Percentiles rank a stretch among this genome's conserved stretches.
These are phyloP conservation scores for Tipula confusa DNA, from an alignment of 2,888 invertebrate genomes.

Conservation along the genomic window DNA sequence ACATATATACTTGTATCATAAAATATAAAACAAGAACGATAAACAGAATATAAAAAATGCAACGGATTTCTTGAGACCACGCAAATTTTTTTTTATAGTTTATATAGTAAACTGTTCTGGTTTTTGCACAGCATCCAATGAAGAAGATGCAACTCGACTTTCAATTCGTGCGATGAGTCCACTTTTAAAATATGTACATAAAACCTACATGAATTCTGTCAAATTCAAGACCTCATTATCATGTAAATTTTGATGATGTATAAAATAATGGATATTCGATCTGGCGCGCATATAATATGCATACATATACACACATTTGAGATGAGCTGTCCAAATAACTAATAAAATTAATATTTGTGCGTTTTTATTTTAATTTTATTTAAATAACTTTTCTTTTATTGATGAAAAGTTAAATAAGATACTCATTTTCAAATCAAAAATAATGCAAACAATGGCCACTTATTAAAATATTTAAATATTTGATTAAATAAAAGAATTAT, in stretches of 20 bases:
- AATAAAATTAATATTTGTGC: neutral
- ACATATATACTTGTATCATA: too few relatives aligned
- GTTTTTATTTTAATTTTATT: neutral
- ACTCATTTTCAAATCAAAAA: neutral
- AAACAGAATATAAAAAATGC: neutral
- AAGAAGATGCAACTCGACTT: neutral
- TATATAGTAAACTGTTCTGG: neutral
- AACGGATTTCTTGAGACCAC: neutral
- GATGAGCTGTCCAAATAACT: neutral
- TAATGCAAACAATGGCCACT: neutral
- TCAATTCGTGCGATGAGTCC: neutral
- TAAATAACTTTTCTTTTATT: neutral
- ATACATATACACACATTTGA: too few relatives aligned
- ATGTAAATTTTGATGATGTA: neutral
- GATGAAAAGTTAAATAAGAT: neutral
- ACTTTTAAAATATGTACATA: neutral
- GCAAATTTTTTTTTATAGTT: neutral
- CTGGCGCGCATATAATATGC: neutral
- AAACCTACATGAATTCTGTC: neutral
- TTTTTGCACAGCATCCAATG: neutral
- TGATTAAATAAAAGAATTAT: neutral
- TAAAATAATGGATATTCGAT: neutral
- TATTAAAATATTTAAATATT: slow-evolving; percentile 20
- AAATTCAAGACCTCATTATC: neutral
- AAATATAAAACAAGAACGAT: neutral